phyloP scores from a whole-genome alignment of 2,797 vertebrate species.

The Chiloscyllium punctatum region DNA sequence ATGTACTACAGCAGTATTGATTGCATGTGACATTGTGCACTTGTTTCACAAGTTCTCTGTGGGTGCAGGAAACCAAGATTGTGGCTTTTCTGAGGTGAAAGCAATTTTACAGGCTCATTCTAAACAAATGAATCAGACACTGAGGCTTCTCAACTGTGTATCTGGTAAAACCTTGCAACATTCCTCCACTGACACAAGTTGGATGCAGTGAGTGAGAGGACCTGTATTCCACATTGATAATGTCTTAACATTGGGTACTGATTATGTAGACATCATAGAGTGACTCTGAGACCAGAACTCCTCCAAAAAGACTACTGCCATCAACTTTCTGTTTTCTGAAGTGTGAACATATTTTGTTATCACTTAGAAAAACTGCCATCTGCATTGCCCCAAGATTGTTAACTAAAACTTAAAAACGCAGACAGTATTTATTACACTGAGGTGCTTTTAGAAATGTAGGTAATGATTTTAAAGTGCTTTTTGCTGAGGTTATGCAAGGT shows the following conservation, averaged over 20 bases:
- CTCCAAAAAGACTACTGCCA: neutral
- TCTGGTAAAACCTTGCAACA: neutral
- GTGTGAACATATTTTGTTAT: neutral
- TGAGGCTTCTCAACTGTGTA: neutral
- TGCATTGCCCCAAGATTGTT: neutral
- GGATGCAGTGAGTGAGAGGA: neutral
- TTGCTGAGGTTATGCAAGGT: neutral
- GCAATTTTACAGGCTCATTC: neutral
- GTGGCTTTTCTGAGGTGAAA: neutral
- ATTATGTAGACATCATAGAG: neutral
- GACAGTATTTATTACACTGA: no score
- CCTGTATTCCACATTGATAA: no score
- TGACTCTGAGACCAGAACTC: neutral
- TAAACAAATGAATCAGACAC: neutral
- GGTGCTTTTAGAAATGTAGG: no score
- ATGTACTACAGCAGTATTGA: neutral
- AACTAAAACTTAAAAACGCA: neutral
- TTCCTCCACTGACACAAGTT: neutral
- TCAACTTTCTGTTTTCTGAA: constrained; percentile 3
- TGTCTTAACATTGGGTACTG: neutral
- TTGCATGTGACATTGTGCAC: neutral
- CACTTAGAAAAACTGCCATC: neutral
- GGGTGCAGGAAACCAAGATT: neutral
- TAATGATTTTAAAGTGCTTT: neutral
- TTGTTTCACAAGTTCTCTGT: neutral